Conservation (phyloP, 2,797 vertebrate genomes). For the Octomys mimax region DNA sequence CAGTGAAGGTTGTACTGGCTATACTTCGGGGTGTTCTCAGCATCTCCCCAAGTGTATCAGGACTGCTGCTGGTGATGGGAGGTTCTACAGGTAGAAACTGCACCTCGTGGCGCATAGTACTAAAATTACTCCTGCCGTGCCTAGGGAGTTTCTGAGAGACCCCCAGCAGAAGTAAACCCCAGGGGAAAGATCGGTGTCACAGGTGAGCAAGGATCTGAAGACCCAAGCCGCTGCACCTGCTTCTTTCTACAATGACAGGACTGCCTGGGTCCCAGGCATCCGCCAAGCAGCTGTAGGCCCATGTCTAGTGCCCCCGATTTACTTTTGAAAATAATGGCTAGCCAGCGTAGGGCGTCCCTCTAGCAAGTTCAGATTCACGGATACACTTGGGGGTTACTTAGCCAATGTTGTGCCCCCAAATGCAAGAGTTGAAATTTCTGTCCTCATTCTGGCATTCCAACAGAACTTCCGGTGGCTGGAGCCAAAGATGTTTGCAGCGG, state of each 20-base stretch:
- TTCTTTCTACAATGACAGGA: background rate
- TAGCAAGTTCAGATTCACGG: too few relatives aligned
- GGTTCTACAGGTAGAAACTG: background rate
- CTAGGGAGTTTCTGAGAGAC: background rate
- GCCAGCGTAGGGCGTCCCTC: fast-evolving
- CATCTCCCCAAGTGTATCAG: background rate
- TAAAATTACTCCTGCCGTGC: background rate
- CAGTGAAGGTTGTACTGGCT: background rate
- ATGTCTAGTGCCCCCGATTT: background rate
- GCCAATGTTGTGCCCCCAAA: background rate
- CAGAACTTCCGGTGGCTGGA: background rate
- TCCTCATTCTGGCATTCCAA: background rate
- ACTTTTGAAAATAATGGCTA: background rate
- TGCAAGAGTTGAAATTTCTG: background rate
- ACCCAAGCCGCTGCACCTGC: background rate
- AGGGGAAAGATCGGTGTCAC: too few relatives aligned
- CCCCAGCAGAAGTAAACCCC: background rate
- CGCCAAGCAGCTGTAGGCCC: fast-evolving
- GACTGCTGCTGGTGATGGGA: background rate
- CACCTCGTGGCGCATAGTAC: background rate
- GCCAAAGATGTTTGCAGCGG: background rate
- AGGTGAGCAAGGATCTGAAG: fast-evolving
- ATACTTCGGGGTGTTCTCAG: background rate
- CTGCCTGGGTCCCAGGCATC: fast-evolving
- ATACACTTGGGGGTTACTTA: too few relatives aligned